Conservation (phyloP, 2,888 invertebrate genomes). For the Cataglyphis altisquamis region DNA sequence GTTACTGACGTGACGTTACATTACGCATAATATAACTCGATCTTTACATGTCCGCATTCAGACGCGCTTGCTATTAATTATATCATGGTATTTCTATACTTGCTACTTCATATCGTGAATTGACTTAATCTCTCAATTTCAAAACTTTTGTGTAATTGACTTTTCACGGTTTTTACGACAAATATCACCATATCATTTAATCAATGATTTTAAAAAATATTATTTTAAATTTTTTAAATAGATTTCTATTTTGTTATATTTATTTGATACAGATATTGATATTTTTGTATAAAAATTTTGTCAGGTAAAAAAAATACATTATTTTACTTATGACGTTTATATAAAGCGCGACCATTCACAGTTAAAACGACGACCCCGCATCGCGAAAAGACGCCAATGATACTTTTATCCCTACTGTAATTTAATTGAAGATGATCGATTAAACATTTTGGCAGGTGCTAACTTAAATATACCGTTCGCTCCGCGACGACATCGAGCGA, state of each 20-base stretch:
- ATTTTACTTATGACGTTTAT: not conserved
- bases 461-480: slow-evolving; percentile 38
- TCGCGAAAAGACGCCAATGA: not conserved
- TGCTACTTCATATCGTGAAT: not conserved
- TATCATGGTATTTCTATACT: not conserved
- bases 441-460: slow-evolving; percentile 65
- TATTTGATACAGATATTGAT: not conserved
- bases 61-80: slow-evolving; percentile 18
- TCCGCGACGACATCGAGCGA: slow-evolving; percentile 50
- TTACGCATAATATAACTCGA: slow-evolving; percentile 31
- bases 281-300: not conserved
- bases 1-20: not conserved
- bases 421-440: slow-evolving; percentile 63
- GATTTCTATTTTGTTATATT: not conserved
- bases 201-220: not conserved
- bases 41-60: not conserved
- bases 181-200: not conserved
- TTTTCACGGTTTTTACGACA: not conserved
- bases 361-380: not conserved
- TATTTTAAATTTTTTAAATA: not conserved
- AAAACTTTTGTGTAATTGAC: not conserved
- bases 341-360: not conserved
- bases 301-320: not conserved
- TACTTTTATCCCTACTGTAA: slow-evolving; percentile 5
- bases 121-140: not conserved